Percentiles rank a stretch among this genome's conserved stretches.
phyloP scores from a whole-genome alignment of 2,113 vertebrate genomes.

The Gnathonemus longibarbis region DNA sequence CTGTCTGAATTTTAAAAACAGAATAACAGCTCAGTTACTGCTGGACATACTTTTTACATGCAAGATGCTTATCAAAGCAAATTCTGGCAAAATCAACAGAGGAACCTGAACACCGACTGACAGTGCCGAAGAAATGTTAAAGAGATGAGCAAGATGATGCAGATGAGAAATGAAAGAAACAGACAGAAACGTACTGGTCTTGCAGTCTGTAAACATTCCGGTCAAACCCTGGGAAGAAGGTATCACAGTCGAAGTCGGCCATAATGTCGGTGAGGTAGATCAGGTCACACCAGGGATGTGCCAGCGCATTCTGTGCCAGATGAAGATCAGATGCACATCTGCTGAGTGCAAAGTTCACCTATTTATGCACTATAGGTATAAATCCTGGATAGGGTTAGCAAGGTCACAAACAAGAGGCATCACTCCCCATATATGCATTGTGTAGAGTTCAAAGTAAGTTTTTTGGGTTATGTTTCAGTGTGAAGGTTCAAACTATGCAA shows the following conservation, averaged over 20 bases:
- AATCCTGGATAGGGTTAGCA: neutral
- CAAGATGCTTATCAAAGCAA: neutral
- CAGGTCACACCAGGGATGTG: conserved; percentile 65
- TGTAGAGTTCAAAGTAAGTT: neutral
- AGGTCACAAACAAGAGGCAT: neutral
- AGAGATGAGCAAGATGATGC: neutral
- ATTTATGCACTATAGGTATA: neutral
- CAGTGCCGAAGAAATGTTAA: neutral
- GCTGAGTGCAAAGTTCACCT: neutral
- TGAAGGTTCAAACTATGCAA: neutral
- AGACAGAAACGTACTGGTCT: conserved; percentile 45
- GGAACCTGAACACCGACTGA: neutral
- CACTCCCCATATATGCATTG: neutral
- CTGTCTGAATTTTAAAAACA: neutral
- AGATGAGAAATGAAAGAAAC: neutral
- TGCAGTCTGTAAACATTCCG: conserved; percentile 48
- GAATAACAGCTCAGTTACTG: neutral
- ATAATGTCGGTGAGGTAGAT: conserved; percentile 65
- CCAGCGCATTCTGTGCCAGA: conserved; percentile 49
- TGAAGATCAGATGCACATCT: neutral
- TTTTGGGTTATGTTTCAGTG: neutral
- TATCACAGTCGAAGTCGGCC: conserved; percentile 64
- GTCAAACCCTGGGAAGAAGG: conserved; percentile 67
- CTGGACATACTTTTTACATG: neutral
- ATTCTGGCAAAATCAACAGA: neutral